Conservation (phyloP, 2,888 invertebrate species). For the Ctenicera cuprea region DNA sequence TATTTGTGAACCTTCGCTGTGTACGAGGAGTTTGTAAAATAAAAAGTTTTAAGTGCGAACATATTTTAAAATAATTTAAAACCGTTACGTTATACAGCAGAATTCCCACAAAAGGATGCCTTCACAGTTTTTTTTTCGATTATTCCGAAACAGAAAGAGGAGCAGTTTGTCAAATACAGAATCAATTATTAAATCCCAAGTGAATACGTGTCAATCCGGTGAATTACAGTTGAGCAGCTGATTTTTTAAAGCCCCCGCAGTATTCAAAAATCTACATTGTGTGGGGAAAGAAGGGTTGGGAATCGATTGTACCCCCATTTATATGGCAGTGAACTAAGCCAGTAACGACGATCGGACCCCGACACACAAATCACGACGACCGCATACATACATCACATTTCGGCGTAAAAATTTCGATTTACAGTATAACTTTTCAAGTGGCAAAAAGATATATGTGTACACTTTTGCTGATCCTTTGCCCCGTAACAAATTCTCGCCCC, state of each 20-base stretch:
- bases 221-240: constrained; percentile 40
- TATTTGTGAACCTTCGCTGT: too few species aligned
- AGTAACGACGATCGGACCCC: constrained; percentile 46
- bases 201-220: constrained; percentile 40
- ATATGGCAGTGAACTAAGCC: constrained; percentile 44
- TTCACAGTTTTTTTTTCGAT: constrained; percentile 2
- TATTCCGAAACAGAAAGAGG: not conserved
- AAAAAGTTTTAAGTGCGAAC: too few species aligned
- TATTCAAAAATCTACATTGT: constrained; percentile 33
- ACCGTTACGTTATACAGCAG: too few species aligned
- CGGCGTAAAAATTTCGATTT: constrained; percentile 59
- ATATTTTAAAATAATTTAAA: too few species aligned
- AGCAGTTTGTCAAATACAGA: constrained; percentile 29
- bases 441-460: constrained; percentile 59
- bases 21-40: too few species aligned
- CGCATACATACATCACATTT: constrained; percentile 56
- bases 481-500: constrained; percentile 38
- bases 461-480: constrained; percentile 49
- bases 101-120: too few species aligned
- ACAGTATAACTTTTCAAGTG: constrained; percentile 60
- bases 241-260: constrained; percentile 35
- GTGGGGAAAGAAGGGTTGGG: constrained; percentile 22
- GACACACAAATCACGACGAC: constrained; percentile 55
- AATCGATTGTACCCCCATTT: constrained; percentile 50
- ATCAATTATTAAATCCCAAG: constrained; percentile 40